These are phyloP conservation scores for Apodemia mormo DNA, from an alignment of 2,888 invertebrate species.

Conservation along the genomic window DNA sequence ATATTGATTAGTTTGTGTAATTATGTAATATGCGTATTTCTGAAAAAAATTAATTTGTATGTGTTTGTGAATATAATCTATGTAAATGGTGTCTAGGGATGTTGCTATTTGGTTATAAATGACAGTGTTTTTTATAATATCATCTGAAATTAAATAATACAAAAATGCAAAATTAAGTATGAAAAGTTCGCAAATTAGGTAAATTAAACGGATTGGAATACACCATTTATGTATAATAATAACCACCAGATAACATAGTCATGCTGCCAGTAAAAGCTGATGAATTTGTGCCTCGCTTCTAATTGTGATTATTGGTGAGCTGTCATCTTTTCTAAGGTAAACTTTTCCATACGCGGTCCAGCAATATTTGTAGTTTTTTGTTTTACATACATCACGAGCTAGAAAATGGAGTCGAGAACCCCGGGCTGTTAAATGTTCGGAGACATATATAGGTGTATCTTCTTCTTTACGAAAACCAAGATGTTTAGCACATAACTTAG, in stretches of 20 bases:
- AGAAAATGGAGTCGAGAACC: conserved; percentile 30
- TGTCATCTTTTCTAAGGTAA: not conserved
- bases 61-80: not conserved
- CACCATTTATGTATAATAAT: not conserved
- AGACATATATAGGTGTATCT: conserved; percentile 31
- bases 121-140: not conserved
- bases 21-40: too few species aligned
- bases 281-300: not conserved
- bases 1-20: too few species aligned
- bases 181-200: too few species aligned
- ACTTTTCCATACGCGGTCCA: conserved; percentile 31
- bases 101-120: too few species aligned
- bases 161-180: too few species aligned
- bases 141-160: too few species aligned
- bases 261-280: not conserved
- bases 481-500: conserved; percentile 33
- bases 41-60: too few species aligned
- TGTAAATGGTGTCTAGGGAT: not conserved
- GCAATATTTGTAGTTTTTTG: conserved; percentile 27
- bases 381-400: conserved; percentile 27
- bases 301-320: not conserved
- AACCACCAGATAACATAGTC: not conserved
- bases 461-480: conserved; percentile 24
- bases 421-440: conserved; percentile 29
- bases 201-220: too few species aligned